Base-by-base conservation (phyloP, 2,888 invertebrate species). In the Anaspis maculata region DNA sequence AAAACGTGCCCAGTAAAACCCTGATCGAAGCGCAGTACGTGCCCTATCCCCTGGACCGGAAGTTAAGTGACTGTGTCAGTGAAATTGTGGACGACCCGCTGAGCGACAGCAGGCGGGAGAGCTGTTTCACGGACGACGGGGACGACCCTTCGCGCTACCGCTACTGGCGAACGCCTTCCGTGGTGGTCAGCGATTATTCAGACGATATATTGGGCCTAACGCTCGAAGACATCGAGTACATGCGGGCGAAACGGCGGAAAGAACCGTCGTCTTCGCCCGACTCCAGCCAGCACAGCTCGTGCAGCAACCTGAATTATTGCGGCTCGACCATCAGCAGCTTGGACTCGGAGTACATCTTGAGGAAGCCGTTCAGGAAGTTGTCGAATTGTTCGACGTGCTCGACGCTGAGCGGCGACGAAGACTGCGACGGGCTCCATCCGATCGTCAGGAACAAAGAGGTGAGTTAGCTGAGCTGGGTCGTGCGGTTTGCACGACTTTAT, bases 101-200 rank as follows among this genome's bases (percentile, higher is more conserved):
- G 12, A 44, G 41, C 16, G 33, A 57, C 23, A 56, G 61, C 29
- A 59, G 72, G 0, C 64, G 73, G 14, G 71, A 72, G 32, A 73
- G 70, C 51, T 69, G 69, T 44, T 59, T 59, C 27, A 65, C 69
- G 10, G 71, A 71, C 32, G 64, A 67, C 46, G 69, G 44, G 55
- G 73, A 64, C 21, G 63, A 64, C 35, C 42, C 44, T 13, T 43
- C 70, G 66, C 49, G 54, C 69, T 52, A 69, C 33, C 64, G 77
- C 3, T 83, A 78, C 51, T 83, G 84, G 62, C 68, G 87, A 37
- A 86, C 87, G 0, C 89, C 89, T 0, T 87, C 87, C 33, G 87
- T 89, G 26, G 86, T 89, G 2, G 85, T 89, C 24, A 87, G 86
- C 54, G 89, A 89, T 60, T 87, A 87, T 55, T 86, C 86, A 0